Conservation (phyloP, 1,140 invertebrate species). For the Procambarus clarkii region DNA sequence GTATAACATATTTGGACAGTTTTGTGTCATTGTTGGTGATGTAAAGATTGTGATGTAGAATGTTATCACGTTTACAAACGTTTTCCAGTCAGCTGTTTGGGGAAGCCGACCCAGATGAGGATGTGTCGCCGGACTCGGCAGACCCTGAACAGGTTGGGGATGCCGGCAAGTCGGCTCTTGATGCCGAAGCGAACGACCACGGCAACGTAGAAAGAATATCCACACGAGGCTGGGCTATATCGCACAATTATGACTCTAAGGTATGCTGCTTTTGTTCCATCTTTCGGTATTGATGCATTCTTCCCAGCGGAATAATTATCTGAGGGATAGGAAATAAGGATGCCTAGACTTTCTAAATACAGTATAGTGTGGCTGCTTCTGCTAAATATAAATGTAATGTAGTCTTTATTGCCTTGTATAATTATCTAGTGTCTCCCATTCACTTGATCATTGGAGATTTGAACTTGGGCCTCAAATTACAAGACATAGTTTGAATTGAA, state of each 20-base stretch:
- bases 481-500: no score
- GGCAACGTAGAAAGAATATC: slow-evolving; percentile 88
- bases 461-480: no score
- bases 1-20: no score
- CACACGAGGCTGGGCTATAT: slow-evolving; percentile 92
- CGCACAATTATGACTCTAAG: slow-evolving; percentile 86
- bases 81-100: slow-evolving; percentile 94
- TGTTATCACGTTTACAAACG: slow-evolving; percentile 39
- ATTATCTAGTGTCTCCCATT: no score
- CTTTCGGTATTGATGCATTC: no score
- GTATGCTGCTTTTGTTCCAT: slow-evolving; percentile 19
- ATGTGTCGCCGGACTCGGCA: slow-evolving; percentile 97
- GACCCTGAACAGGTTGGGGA: slow-evolving; percentile 89
- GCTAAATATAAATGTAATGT: no score
- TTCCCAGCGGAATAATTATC: no score
- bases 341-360: neutral
- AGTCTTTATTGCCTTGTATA: no score
- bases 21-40: no score
- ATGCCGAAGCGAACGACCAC: slow-evolving; percentile 77
- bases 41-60: neutral
- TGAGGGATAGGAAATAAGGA: no score
- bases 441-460: no score
- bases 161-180: slow-evolving; percentile 77
- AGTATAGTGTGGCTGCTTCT: no score
- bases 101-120: slow-evolving; percentile 95